Evolutionary conservation across 2,797 vertebrate genomes (phyloP), one percentile per base, ranked within the genome.

Genomic region (Enteromius argenteus): DNA sequence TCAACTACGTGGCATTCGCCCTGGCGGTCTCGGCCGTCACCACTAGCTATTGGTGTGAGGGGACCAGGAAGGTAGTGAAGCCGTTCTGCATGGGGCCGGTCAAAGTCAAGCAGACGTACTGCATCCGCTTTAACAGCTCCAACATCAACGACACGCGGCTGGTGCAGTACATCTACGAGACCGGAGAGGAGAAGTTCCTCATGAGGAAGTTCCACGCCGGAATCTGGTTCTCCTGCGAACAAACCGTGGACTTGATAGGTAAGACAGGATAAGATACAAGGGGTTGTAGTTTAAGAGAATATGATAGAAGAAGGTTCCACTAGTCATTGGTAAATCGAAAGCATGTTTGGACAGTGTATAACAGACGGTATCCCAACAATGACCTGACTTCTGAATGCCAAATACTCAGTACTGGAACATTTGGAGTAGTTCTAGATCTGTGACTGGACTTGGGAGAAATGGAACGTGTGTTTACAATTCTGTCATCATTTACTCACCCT

Each of bases 41-140:
- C 86, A 98, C 96, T 94, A 97, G 95, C 87, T 95, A 96, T 93
- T 97, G 97, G 97, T 97, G 97, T 0, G 93, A 97, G 87, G 97
- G 97, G 2, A 96, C 94, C 0, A 90, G 95, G 75, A 96, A 96
- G 91, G 96, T 97, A 53, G 91, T 94, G 81, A 97, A 98, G 79
- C 96, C 96, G 0, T 96, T 97, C 92, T 98, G 97, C 84, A 93
- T 93, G 0, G 94, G 93, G 3, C 93, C 86, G 0, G 84, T 93
- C 1, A 94, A 92, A 39, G 87, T 74, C 1, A 94, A 92, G 78
- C 95, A 93, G 85, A 87, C 80, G 0, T 94, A 94, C 89, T 97
- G 97, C 92, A 95, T 97, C 88, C 95, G 92, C 87, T 95, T 95
- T 87, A 96, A 95, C 90, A 94, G 88, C 89, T 90, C 95, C 39